phyloP scores from a whole-genome alignment of 2,113 vertebrate species.

The Anser brachyrhynchus region DNA sequence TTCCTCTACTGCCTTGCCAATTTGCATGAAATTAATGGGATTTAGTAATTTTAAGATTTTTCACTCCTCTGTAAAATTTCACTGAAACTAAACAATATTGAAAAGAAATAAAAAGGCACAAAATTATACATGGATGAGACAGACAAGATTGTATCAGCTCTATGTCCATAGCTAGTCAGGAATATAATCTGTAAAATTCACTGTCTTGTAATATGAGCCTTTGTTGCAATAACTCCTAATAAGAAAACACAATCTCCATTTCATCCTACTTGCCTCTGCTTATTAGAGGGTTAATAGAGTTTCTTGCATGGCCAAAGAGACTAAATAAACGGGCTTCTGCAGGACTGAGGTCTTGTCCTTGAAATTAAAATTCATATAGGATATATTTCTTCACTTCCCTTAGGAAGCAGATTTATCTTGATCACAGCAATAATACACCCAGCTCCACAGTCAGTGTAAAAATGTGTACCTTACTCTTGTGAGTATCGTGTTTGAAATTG shows the following conservation, averaged over 20 bases:
- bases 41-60: neutral
- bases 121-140: neutral
- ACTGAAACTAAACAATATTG: neutral
- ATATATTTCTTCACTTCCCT: neutral
- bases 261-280: neutral
- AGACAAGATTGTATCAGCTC: neutral
- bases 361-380: neutral
- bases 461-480: neutral
- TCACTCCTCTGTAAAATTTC: neutral
- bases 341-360: neutral
- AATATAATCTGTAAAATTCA: neutral
- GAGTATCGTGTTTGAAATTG: neutral
- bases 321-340: neutral
- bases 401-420: neutral
- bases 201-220: neutral
- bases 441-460: neutral
- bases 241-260: neutral
- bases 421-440: neutral
- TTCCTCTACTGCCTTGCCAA: neutral
- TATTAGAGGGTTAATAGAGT: neutral
- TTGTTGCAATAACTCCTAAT: neutral
- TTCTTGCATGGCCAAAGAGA: neutral
- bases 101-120: neutral
- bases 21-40: neutral
- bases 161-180: neutral